phyloP scores from a whole-genome alignment of 2,113 vertebrate species.

The Clupea harengus region DNA sequence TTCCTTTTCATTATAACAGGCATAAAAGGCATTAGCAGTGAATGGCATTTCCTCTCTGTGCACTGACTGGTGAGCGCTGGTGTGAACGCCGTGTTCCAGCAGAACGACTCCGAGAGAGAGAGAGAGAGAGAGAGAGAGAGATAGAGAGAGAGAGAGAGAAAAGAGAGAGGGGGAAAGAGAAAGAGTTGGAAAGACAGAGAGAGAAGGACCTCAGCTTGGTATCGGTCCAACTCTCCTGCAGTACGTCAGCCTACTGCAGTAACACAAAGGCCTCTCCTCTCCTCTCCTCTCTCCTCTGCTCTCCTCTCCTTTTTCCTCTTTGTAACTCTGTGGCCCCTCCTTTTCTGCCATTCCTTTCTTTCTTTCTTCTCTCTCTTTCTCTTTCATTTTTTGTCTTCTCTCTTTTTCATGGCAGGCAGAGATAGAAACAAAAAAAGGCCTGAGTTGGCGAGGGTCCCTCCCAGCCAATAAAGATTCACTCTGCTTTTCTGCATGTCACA shows the following conservation, averaged over 20 bases:
- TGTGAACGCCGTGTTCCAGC: constrained; percentile 14
- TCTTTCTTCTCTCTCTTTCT: constrained; percentile 37
- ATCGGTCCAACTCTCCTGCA: constrained; percentile 62
- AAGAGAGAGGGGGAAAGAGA: neutral
- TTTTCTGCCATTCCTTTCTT: neutral
- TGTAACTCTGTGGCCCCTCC: neutral
- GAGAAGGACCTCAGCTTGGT: constrained; percentile 44
- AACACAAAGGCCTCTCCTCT: constrained; percentile 56
- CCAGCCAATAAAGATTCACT: constrained; percentile 53
- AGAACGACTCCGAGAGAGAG: constrained; percentile 49
- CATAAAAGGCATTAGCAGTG: constrained; percentile 44
- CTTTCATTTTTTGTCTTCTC: constrained; percentile 4
- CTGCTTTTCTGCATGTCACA: constrained; percentile 50
- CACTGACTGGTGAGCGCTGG: constrained; percentile 26
- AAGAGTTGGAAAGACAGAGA: neutral
- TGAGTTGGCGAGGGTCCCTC: constrained; percentile 37
- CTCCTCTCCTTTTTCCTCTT: constrained; percentile 22
- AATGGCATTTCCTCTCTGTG: constrained; percentile 55
- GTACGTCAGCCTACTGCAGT: constrained; percentile 54
- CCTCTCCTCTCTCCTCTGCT: constrained; percentile 48
- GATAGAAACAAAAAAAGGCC: constrained; percentile 13
- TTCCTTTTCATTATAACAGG: constrained; percentile 59
- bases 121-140: constrained; percentile 1
- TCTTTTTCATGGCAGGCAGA: neutral
- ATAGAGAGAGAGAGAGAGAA: neutral